Evolutionary conservation across 2,888 invertebrate genomes (phyloP).

Genomic region (Ochlodes sylvanus): DNA sequence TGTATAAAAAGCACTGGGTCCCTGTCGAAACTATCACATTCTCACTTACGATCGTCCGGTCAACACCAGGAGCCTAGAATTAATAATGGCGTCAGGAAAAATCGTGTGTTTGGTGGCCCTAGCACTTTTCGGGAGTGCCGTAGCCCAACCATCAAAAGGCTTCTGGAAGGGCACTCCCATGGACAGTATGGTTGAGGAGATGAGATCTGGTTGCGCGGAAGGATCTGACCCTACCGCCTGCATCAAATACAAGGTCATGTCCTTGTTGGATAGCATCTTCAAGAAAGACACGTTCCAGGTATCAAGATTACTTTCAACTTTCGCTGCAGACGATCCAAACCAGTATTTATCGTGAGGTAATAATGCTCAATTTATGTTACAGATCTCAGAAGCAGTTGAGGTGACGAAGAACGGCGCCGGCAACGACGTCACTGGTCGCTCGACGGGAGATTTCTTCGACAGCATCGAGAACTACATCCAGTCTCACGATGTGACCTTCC

Average conservation of each 20-base stretch:
- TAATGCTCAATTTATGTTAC: constrained; percentile 33
- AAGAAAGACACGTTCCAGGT: constrained; percentile 92
- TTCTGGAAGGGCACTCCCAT: constrained; percentile 90
- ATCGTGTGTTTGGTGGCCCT: constrained; percentile 75
- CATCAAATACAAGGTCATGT: constrained; percentile 93
- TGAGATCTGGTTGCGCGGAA: constrained; percentile 89
- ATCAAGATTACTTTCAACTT: constrained; percentile 45
- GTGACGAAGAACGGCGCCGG: constrained; percentile 89
- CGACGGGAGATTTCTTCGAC: constrained; percentile 87
- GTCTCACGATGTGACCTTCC: constrained; percentile 92
- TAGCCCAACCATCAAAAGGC: constrained; percentile 87
- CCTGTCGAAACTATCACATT: constrained; percentile 81
- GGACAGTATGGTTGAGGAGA: constrained; percentile 90
- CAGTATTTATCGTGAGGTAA: not conserved
- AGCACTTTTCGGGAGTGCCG: constrained; percentile 84
- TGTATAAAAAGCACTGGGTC: constrained; percentile 82
- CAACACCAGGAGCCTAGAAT: constrained; percentile 64
- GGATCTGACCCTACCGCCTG: constrained; percentile 92
- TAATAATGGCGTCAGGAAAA: constrained; percentile 78
- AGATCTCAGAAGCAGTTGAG: constrained; percentile 91
- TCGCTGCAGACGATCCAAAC: constrained; percentile 10
- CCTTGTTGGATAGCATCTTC: constrained; percentile 90
- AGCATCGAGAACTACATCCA: constrained; percentile 89
- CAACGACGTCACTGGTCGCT: constrained; percentile 86
- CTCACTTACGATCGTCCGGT: constrained; percentile 72